Conservation (phyloP, 2,888 invertebrate genomes). For the Sphaeridia pumilis region DNA sequence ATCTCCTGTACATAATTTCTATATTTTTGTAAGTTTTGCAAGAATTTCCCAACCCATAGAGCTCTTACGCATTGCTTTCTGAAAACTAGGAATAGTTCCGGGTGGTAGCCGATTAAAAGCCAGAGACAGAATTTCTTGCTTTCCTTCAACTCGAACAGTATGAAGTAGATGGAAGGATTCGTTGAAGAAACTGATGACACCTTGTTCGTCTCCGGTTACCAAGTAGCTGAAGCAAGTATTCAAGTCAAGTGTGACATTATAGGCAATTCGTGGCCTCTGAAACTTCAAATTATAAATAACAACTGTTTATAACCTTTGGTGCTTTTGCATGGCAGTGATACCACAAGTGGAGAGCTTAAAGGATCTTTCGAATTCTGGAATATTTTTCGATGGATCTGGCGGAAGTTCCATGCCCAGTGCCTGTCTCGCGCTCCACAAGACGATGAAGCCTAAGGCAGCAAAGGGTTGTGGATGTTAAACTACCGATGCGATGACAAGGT, state of each 20-base stretch:
- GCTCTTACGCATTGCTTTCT: slow-evolving; percentile 24
- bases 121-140: slow-evolving; percentile 11
- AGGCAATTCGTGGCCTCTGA: too few relatives aligned
- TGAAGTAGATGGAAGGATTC: slow-evolving; percentile 27
- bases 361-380: slow-evolving; percentile 25
- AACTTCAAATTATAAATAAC: too few relatives aligned
- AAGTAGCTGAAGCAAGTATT: too few relatives aligned
- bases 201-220: slow-evolving; percentile 30
- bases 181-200: slow-evolving; percentile 30
- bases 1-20: too few relatives aligned
- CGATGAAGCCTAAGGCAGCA: slow-evolving; percentile 18
- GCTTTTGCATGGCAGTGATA: slow-evolving; percentile 21
- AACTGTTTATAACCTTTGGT: slow-evolving; percentile 26
- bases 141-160: slow-evolving; percentile 22
- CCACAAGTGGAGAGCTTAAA: slow-evolving; percentile 25
- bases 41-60: background rate
- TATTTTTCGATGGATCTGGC: slow-evolving; percentile 25
- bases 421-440: slow-evolving; percentile 25
- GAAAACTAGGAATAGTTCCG: slow-evolving; percentile 24
- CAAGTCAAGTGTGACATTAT: too few relatives aligned
- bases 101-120: slow-evolving; percentile 27
- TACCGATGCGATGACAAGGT: too few relatives aligned
- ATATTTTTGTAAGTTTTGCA: background rate
- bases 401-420: slow-evolving; percentile 23
- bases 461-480: too few relatives aligned